These are phyloP conservation scores for Pogonocherus hispidulus DNA, from an alignment of 2,888 invertebrate species.

Conservation along the genomic window DNA sequence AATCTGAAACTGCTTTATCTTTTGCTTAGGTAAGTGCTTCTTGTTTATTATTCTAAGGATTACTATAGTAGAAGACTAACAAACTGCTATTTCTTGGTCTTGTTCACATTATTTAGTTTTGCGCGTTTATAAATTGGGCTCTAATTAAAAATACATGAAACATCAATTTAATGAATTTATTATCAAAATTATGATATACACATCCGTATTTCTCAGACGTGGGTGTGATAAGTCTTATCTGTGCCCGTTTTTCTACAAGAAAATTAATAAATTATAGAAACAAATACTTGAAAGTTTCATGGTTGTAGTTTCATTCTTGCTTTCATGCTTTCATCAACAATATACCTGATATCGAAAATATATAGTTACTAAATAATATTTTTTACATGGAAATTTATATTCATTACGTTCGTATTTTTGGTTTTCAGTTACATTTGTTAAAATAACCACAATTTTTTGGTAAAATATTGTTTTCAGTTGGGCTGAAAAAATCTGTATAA, in stretches of 20 bases:
- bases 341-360: too few relatives aligned
- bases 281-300: too few relatives aligned
- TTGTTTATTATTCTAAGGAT: neutral
- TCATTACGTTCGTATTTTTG: too few relatives aligned
- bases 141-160: conserved; percentile 24
- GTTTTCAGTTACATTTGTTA: too few relatives aligned
- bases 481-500: too few relatives aligned
- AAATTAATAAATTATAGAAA: conserved; percentile 18
- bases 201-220: conserved; percentile 44
- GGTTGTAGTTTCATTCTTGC: too few relatives aligned
- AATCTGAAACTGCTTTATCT: conserved; percentile 7
- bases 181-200: conserved; percentile 47
- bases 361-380: too few relatives aligned
- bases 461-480: too few relatives aligned
- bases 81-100: neutral
- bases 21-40: neutral
- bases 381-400: too few relatives aligned
- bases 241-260: conserved; percentile 21
- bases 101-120: neutral
- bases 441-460: too few relatives aligned
- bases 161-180: conserved; percentile 41
- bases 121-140: conserved; percentile 6
- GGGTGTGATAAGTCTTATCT: conserved; percentile 43
- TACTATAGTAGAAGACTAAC: too few relatives aligned
- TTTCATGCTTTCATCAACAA: too few relatives aligned